Conservation (phyloP, 2,113 vertebrate species). For the Malurus cyaneus region DNA sequence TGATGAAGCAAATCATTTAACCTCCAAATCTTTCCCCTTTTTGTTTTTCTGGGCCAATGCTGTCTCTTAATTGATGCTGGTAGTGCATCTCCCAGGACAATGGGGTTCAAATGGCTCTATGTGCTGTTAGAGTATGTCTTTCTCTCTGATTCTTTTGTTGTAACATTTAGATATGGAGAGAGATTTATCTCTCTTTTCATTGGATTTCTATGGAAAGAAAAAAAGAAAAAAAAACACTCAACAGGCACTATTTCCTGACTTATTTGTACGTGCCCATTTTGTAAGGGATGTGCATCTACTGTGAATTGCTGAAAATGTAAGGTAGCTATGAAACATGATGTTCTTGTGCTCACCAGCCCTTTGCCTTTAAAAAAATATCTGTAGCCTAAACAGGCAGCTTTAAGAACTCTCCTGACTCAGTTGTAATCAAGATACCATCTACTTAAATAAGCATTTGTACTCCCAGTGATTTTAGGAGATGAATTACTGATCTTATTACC, state of each 20-base stretch:
- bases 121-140: not conserved
- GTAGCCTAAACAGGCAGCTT: constrained; percentile 43
- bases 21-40: not conserved
- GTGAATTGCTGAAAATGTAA: constrained; percentile 9
- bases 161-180: not conserved
- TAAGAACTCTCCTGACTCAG: constrained; percentile 56
- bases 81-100: not conserved
- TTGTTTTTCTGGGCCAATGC: not conserved
- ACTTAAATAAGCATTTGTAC: constrained; percentile 67
- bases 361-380: constrained; percentile 50
- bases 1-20: not conserved
- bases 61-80: not conserved
- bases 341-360: constrained; percentile 4
- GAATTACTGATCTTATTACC: constrained; percentile 69
- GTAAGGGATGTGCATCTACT: not conserved
- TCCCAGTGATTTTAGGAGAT: constrained; percentile 64
- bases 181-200: not conserved
- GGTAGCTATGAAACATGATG: not conserved
- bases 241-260: not conserved
- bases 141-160: not conserved
- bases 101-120: not conserved
- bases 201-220: not conserved
- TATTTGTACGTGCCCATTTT: not conserved
- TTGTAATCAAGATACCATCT: constrained; percentile 68
- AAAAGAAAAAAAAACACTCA: not conserved